Evolutionary conservation across 1,140 invertebrate genomes (phyloP), one percentile per base, ranked within the genome.

Genomic region (Drosophila paulistorum): DNA sequence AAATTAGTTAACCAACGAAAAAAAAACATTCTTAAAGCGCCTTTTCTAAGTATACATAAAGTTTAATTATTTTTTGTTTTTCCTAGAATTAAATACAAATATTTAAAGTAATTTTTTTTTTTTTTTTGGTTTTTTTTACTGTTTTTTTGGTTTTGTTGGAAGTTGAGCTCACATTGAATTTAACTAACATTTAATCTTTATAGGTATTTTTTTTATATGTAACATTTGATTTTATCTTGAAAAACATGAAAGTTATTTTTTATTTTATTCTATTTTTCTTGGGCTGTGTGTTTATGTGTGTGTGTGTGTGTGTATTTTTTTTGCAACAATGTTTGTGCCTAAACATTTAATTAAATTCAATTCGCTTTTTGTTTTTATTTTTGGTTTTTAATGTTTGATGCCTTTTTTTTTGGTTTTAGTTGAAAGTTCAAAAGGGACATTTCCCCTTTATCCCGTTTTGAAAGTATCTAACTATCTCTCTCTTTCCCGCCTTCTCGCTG

Each of bases 291-390:
- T 57, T 14, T 17, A 3, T 23, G 45, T 51, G 20, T 17, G 17
- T 5, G n/a, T 57, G 58, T 60, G 20, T 39, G 0, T 23, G 17
- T 17, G 17, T 23, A 2, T 68, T 65, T 17, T 65, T 54, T 55
- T 62, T 80, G 76, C 77, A 78, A 80, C 83, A 78, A 61, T 37
- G 74, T 57, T 66, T 73, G 71, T 86, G 82, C 74, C 75, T 86
- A 86, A 79, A 82, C 71, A 81, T 85, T 87, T 76, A 68, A 64
- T 87, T 87, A 79, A 87, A 86, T 85, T 85, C 82, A 78, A 79
- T 78, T 66, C 71, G 63, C 37, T 51, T 67, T 58, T 55, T 55
- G 9, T 65, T 65, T 45, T 42, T 69, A 58, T 30, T 30, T 30
- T 6, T 0, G 30, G 30, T 10, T 14, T 65, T 71, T 42, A 58